Evolutionary conservation across 2,113 vertebrate species (phyloP).

Genomic region (Tamias sibiricus): DNA sequence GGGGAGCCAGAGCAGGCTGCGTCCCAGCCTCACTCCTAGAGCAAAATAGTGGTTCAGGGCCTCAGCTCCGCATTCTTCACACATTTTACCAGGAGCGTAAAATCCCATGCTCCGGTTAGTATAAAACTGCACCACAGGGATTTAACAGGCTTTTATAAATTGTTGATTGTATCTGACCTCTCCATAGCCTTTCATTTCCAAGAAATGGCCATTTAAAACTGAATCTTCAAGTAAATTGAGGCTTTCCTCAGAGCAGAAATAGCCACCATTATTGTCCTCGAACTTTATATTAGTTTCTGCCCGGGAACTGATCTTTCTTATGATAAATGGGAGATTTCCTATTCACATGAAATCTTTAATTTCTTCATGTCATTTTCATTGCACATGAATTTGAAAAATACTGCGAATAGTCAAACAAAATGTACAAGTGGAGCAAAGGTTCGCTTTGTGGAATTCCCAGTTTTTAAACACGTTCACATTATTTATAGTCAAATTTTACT

Average conservation of each 20-base stretch:
- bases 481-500: not conserved
- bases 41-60: not conserved
- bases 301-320: not conserved
- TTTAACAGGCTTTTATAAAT: constrained; percentile 17
- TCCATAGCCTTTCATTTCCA: not conserved
- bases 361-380: constrained; percentile 22
- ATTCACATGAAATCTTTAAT: not conserved
- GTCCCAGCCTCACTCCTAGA: not conserved
- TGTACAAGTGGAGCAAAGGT: not conserved
- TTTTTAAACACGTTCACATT: not conserved
- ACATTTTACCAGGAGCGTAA: not conserved
- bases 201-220: constrained; percentile 41
- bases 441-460: not conserved
- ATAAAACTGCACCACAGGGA: not conserved
- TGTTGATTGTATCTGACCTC: constrained; percentile 4
- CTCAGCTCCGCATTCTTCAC: not conserved
- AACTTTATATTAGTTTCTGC: not conserved
- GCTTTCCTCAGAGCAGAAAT: not conserved
- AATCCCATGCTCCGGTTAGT: not conserved
- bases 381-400: not conserved
- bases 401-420: not conserved
- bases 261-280: not conserved
- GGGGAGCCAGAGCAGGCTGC: too few species aligned
- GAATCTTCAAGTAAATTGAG: not conserved
- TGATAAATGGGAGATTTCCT: constrained; percentile 18